A percentile compares a stretch with the other conserved stretches of the same genome.
phyloP scores from a whole-genome alignment of 2,888 invertebrate genomes.

The Zeuzera pyrina region DNA sequence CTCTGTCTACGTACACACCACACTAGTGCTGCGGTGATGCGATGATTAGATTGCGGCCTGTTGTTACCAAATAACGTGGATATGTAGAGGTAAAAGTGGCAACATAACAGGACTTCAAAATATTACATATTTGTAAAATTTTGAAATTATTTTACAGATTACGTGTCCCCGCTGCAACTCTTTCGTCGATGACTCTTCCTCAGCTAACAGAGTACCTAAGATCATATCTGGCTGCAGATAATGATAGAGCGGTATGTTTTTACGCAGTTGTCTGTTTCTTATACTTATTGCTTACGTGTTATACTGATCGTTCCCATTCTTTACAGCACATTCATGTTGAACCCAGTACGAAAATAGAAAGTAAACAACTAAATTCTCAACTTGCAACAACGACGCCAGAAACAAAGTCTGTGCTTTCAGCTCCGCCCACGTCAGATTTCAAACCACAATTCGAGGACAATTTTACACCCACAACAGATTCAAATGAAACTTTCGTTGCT shows the following conservation, averaged over 20 bases:
- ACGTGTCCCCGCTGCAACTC: conserved; percentile 80
- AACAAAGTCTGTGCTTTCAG: conserved; percentile 19
- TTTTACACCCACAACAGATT: conserved; percentile 56
- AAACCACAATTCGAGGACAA: conserved; percentile 78
- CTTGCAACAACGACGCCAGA: conserved; percentile 20
- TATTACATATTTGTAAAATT: too few relatives aligned
- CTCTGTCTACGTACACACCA: too few relatives aligned
- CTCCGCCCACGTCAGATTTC: conserved; percentile 30
- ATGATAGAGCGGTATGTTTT: conserved; percentile 44
- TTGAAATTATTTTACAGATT: conserved; percentile 63
- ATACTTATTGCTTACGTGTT: not conserved
- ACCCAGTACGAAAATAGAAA: conserved; percentile 31
- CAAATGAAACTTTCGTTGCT: conserved; percentile 74
- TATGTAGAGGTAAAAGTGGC: too few relatives aligned
- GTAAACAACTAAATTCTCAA: conserved; percentile 27
- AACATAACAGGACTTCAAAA: too few relatives aligned
- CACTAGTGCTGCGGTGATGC: too few relatives aligned
- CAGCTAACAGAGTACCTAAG: conserved; percentile 88
- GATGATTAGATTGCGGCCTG: too few relatives aligned
- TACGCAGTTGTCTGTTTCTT: conserved; percentile 3
- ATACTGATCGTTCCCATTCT: not conserved
- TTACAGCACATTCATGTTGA: conserved; percentile 57
- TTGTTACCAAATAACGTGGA: too few relatives aligned
- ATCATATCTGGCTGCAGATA: conserved; percentile 57
- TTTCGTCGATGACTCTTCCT: conserved; percentile 89